Evolutionary conservation across 2,113 vertebrate genomes (phyloP).

Genomic region (Muntiacus muntjak): DNA sequence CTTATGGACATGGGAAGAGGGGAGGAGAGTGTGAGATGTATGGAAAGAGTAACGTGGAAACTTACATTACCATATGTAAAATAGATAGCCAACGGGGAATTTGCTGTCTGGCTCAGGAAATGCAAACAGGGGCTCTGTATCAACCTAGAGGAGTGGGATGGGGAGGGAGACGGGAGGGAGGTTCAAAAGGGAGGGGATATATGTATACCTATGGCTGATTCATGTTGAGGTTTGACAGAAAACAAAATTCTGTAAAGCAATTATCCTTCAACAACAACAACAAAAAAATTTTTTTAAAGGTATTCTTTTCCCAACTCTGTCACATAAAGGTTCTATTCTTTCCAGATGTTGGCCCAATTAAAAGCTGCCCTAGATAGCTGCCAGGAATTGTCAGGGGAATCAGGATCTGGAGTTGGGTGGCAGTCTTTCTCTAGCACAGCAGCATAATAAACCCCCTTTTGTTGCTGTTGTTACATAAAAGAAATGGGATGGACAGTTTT

Average conservation of each 20-base stretch:
- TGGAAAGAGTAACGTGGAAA: background rate
- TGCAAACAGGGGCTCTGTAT: background rate
- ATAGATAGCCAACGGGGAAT: background rate
- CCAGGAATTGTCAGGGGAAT: background rate
- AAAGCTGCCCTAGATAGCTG: background rate
- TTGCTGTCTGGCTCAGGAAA: background rate
- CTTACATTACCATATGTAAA: background rate
- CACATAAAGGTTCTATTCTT: background rate
- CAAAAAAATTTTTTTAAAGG: background rate
- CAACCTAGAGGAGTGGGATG: background rate
- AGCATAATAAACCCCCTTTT: background rate
- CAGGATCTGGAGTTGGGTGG: background rate
- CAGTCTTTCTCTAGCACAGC: background rate
- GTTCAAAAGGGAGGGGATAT: background rate
- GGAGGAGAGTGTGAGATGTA: background rate
- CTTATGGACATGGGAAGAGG: background rate
- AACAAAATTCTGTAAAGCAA: background rate
- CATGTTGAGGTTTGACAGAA: background rate
- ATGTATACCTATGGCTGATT: background rate
- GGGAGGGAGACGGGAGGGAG: background rate
- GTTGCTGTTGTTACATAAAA: background rate
- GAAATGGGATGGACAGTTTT: background rate
- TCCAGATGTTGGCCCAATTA: background rate
- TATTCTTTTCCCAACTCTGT: background rate
- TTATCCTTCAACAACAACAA: background rate